Base-by-base conservation (phyloP, 2,888 invertebrate genomes). In the Chrysolina americana region DNA sequence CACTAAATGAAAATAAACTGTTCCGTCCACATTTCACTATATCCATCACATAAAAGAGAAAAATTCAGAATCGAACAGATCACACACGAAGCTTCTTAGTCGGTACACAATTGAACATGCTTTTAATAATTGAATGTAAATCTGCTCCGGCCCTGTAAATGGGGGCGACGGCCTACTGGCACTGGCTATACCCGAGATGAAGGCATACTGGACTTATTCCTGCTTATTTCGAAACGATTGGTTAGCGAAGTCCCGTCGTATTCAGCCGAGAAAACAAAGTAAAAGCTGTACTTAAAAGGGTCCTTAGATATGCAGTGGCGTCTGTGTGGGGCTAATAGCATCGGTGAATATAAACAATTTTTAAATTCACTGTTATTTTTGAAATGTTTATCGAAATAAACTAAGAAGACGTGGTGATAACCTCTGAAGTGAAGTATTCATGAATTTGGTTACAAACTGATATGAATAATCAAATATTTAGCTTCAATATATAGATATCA, bases 231-330 rank as follows among this genome's bases (percentile, higher is more conserved):
- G 66, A 71, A 47, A 65, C 78, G 78, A 72, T 73, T 75, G 75
- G 73, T 56, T 66, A 65, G 68, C 78, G 78, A 75, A 76, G 72
- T 78, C 76, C 76, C 75, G 66, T 73, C 75, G 76, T 73, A 59
- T 69, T 63, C 66, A 75, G 65, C 71, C 77, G 77, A 69, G 50
- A 53, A 41, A 66, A 62, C 68, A 53, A 72, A 76, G 76, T 73
- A 76, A 75, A 76, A 73, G 65, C 71, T 65, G 72, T 73, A 71
- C 78, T 75, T 66, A 73, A 76, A 78, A 75, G 73, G 78, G 73
- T 53, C 72, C 69, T 65, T 72, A 69, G 65, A 63, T 17, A 23
- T 44, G 28, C 78, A 78, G 70, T 41, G 76, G 78, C 75, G 76
- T 59, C 41, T 41, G 28, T 28, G 9, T 41, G 62, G 70, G 71